Evolutionary conservation across 2,888 invertebrate species (phyloP), one percentile per base, ranked within the genome.

Genomic region (Polia nebulosa): DNA sequence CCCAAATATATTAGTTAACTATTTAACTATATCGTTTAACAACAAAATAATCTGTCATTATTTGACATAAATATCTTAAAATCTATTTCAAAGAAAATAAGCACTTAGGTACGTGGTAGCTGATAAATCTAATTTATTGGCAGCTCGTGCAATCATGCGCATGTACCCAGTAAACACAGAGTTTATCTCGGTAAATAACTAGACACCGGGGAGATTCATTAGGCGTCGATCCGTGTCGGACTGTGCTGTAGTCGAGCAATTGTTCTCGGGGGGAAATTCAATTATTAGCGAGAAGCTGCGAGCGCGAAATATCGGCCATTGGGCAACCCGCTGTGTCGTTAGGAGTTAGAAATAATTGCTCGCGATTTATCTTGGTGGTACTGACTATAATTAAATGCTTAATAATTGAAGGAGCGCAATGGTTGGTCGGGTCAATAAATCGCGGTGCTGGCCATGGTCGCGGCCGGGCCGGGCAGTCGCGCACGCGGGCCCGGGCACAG

Each of bases 201-300:
- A 94, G 94, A 94, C 95, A 94, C 93, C 90, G 87, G 85, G 88
- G 91, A 95, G 95, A 95, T 95, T 95, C 95, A 95, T 95, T 95
- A 95, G 93, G 93, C 94, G 92, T 94, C 94, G 94, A 93, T 94
- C 93, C 91, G 91, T 91, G 94, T 93, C 91, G 91, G 88, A 88
- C 89, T 88, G 88, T 90, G 90, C 91, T 91, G 92, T 95, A 95
- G 94, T 95, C 94, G 94, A 91, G 94, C 95, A 94, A 95, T 95
- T 95, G 95, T 95, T 95, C 95, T 93, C 89, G 81, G 83, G 82
- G 58, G 91, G 93, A 95, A 95, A 95, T 94, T 94, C 94, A 95
- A 95, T 95, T 95, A 94, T 93, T 92, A 90, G 86, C 85, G 89
- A 80, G 87, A 85, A 89, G 89, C 88, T 86, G 87, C 88, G 78